Conservation (phyloP, 1,140 invertebrate species). For the Camponotus vicinus region DNA sequence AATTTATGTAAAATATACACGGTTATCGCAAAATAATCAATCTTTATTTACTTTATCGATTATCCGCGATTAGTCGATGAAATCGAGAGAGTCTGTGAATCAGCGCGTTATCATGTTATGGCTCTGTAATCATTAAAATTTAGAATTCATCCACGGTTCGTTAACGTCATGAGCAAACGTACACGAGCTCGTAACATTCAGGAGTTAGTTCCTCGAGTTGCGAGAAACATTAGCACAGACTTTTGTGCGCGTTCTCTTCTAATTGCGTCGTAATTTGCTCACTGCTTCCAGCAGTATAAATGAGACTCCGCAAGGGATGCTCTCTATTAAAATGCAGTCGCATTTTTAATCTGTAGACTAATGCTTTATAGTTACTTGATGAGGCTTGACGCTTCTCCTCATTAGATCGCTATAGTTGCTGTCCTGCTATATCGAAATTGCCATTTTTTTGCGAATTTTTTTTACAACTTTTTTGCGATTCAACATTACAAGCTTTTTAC, state of each 20-base stretch:
- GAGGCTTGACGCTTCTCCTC: neutral
- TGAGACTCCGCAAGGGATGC: neutral
- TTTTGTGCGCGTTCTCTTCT: neutral
- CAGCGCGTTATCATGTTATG: neutral
- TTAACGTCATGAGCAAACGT: constrained; percentile 23
- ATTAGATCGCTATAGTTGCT: neutral
- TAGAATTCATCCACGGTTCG: constrained; percentile 34
- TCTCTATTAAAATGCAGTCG: constrained; percentile 20
- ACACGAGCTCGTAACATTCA: constrained; percentile 49
- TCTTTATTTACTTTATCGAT: too few relatives aligned
- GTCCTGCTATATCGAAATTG: neutral
- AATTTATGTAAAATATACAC: neutral
- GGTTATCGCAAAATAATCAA: too few relatives aligned
- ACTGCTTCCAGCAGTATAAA: constrained; percentile 2
- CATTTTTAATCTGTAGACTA: neutral
- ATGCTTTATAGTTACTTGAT: too few relatives aligned
- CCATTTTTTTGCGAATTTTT: neutral
- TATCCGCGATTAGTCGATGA: neutral
- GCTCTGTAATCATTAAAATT: constrained; percentile 24
- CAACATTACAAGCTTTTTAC: too few relatives aligned
- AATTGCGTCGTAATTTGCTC: constrained; percentile 36
- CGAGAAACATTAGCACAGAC: neutral
- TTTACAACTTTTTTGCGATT: neutral
- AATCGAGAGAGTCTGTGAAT: neutral
- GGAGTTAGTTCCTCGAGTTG: constrained; percentile 21